A percentile compares a stretch with the other conserved stretches of the same genome.
These are phyloP conservation scores for Furnarius figulus DNA, from an alignment of 2,113 vertebrate species.

Conservation along the genomic window DNA sequence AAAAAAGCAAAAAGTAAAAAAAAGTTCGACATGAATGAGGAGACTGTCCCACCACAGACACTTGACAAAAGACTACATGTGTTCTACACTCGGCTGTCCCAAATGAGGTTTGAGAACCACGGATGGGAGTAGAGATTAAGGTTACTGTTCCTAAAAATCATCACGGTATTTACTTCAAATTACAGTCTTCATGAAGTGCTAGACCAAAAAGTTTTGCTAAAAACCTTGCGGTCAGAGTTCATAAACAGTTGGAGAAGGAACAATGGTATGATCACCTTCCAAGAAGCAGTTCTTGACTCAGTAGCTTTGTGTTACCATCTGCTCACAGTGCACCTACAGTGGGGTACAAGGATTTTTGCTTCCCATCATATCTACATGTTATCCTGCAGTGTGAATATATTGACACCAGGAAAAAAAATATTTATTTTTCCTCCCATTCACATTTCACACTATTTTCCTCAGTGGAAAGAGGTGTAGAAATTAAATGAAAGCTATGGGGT, in stretches of 20 bases:
- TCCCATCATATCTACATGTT: neutral
- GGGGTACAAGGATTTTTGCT: neutral
- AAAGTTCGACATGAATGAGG: neutral
- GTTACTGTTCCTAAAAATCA: neutral
- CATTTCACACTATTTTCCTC: neutral
- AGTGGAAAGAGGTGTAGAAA: neutral
- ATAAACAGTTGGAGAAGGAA: neutral
- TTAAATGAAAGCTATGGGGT: neutral
- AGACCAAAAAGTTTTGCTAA: neutral
- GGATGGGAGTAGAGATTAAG: neutral
- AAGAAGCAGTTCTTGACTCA: neutral
- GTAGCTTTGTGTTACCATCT: neutral
- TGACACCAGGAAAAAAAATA: neutral
- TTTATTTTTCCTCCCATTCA: neutral
- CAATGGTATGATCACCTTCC: neutral
- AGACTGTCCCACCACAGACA: neutral
- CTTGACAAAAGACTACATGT: neutral
- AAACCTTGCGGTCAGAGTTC: neutral
- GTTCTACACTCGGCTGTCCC: neutral
- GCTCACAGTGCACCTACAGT: neutral
- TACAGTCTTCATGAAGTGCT: neutral
- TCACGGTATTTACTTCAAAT: neutral
- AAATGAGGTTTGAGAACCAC: neutral
- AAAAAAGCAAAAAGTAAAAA: neutral
- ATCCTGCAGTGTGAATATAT: neutral